Evolutionary conservation across 1,140 invertebrate species (phyloP).

Genomic region (Agraylea sexmaculata): DNA sequence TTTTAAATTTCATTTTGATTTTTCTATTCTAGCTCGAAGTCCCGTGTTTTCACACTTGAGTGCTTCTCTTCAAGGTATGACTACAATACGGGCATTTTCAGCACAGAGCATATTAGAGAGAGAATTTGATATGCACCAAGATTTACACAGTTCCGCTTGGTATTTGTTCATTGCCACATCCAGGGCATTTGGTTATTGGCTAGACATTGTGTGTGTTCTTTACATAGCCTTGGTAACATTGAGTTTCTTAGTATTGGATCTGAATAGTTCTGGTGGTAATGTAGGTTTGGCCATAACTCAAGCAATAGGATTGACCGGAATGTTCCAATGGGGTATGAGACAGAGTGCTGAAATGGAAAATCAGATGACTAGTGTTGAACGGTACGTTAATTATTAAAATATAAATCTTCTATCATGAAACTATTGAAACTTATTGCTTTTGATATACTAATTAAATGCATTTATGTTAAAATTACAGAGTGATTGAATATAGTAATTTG

Average conservation of each 20-base stretch:
- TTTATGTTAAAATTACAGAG: constrained; percentile 26
- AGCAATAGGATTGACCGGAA: constrained; percentile 65
- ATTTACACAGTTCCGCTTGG: constrained; percentile 56
- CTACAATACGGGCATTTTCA: constrained; percentile 78
- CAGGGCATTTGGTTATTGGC: constrained; percentile 62
- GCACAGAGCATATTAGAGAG: constrained; percentile 65
- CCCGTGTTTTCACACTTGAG: constrained; percentile 82
- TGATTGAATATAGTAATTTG: constrained; percentile 60
- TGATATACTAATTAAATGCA: constrained; percentile 1
- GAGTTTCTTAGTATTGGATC: constrained; percentile 52
- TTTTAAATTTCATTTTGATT: background rate
- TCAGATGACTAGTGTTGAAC: constrained; percentile 70
- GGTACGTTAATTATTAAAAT: constrained; percentile 25
- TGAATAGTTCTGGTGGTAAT: constrained; percentile 50
- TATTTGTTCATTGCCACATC: constrained; percentile 50
- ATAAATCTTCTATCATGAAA: background rate
- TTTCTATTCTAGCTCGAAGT: constrained; percentile 47
- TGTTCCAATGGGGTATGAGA: constrained; percentile 76
- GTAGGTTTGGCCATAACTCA: constrained; percentile 73
- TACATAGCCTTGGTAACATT: constrained; percentile 58
- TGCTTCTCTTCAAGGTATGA: constrained; percentile 75
- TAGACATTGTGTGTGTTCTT: constrained; percentile 63
- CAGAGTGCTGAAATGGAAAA: constrained; percentile 75
- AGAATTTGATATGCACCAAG: constrained; percentile 71
- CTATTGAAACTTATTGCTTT: background rate